Evolutionary conservation across 1,140 invertebrate genomes (phyloP), one percentile per base, ranked within the genome.

Genomic region (Bombus balteatus): DNA sequence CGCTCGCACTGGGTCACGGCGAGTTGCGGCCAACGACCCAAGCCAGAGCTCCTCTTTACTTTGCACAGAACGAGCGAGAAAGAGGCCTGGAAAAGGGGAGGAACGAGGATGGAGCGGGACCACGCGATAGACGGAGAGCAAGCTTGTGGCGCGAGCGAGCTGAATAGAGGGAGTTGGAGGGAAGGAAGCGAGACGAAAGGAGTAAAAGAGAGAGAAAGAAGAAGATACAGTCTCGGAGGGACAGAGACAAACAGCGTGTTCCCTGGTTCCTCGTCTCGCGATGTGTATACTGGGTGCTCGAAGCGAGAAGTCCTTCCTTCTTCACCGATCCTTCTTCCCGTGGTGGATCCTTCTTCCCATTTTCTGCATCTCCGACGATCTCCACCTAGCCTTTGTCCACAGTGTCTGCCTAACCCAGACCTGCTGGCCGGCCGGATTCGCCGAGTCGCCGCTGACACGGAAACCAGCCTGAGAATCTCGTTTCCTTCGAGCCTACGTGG

Each of bases 1-100:
- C 92, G 92, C 93, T 94, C 94, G 94, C 93, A 95, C 95, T 95
- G 95, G 95, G 95, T 95, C 94, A 95, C 95, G 94, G 94, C 94
- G 93, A 95, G 94, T 93, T 93, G 93, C 94, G 95, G 95, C 92
- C 95, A 95, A 94, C 93, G 95, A 95, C 94, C 95, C 91, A 89
- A 93, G 91, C 83, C 89, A 94, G 32, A 80, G 93, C 93, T 94
- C 92, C 93, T 95, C 94, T 94, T 94, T 94, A 93, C 94, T 94
- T 95, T 94, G 94, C 94, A 94, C 93, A 93, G 92, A 92, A 91
- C 90, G 88, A 91, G 88, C 88, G 81, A 85, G 84, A 87, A 53
- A 47, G 73, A 62, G 53, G 43, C 39, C 28, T 41, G 41, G 37
- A 5, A 25, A 10, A 25, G 12, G 37, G 65, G 32, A 28, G 32